A percentile compares a stretch with the other conserved stretches of the same genome.
These are phyloP conservation scores for Drosophila pseudotakahashii DNA, from an alignment of 2,888 invertebrate genomes.

Conservation along the genomic window DNA sequence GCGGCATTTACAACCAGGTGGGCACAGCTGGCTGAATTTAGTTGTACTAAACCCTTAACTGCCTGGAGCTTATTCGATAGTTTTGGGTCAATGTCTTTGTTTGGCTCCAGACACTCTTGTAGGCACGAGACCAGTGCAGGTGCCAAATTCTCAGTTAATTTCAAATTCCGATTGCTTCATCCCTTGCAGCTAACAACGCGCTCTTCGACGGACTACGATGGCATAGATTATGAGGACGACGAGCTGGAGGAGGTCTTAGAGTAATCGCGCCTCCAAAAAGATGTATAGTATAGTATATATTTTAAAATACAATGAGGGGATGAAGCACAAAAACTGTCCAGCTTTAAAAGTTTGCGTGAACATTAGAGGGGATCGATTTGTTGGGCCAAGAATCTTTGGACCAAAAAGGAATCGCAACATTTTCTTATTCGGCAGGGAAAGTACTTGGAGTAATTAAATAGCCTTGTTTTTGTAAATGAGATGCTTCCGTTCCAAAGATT, in stretches of 20 bases:
- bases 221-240: constrained; percentile 78
- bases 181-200: constrained; percentile 63
- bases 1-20: constrained; percentile 85
- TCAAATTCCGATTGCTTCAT: constrained; percentile 35
- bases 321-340: constrained; percentile 43
- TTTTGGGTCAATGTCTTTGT: constrained; percentile 32
- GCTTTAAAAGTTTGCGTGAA: constrained; percentile 9
- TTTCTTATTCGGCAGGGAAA: constrained; percentile 4
- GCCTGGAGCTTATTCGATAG: constrained; percentile 22
- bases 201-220: constrained; percentile 67
- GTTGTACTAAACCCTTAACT: constrained; percentile 13
- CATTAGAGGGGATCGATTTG: constrained; percentile 4
- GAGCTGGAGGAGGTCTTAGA: constrained; percentile 77
- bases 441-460: too few species aligned
- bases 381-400: not conserved
- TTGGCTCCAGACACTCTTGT: constrained; percentile 41
- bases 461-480: too few species aligned
- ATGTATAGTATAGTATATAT: constrained; percentile 46
- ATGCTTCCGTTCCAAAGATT: constrained; percentile 4
- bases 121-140: constrained; percentile 6
- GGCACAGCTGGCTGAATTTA: constrained; percentile 64
- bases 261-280: constrained; percentile 40
- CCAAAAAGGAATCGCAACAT: constrained; percentile 7
- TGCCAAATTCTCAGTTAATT: constrained; percentile 31
- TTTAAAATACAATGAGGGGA: constrained; percentile 28